Evolutionary conservation across 2,113 vertebrate genomes (phyloP), one percentile per base, ranked within the genome.

Genomic region (Glareola pratincola): DNA sequence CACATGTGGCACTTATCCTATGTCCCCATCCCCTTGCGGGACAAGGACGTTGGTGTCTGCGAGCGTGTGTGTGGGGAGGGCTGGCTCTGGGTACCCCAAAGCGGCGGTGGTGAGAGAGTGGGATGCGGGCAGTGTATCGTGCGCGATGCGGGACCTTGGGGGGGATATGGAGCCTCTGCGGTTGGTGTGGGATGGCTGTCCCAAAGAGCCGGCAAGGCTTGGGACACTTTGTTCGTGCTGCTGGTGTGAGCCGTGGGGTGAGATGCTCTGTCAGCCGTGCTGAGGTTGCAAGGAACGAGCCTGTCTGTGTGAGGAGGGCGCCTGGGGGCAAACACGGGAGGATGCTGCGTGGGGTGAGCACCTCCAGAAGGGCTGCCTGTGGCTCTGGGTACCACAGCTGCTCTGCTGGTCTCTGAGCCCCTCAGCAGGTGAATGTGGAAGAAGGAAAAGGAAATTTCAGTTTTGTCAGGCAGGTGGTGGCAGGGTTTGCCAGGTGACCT

Each of bases 1-100:
- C 9, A 5, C 9, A 2, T 2, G 3, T 13, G n/a, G 41, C 23
- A 2, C 41, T 88, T 50, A 37, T 18, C 2, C 19, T 39, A 0
- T 3, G 16, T 67, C 14, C 78, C n/a, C 7, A 1, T 59, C 22
- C 12, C 30, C 27, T n/a, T 50, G 43, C 1, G 1, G 81, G 59
- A 43, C 41, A 37, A 59, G 15, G n/a, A 6, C 1, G 2, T 10
- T 62, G 39, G 29, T 82, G 4, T 36, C 66, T 64, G 59, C 32
- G 53, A 41, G 43, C 12, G 3, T 24, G 12, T 12, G 17, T 1
- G 1, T 39, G n/a, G 10, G 12, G 29, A 73, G 22, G 53, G 12
- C 43, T 72, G 67, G 30, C 26, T 47, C 26, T 16, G 30, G 9
- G 36, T 82, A 48, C 45, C 15, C 50, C 57, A 21, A 12, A 12